Evolutionary conservation across 1,140 invertebrate genomes (phyloP), one percentile per base, ranked within the genome.

Genomic region (Thalassaphorura encarpata): DNA sequence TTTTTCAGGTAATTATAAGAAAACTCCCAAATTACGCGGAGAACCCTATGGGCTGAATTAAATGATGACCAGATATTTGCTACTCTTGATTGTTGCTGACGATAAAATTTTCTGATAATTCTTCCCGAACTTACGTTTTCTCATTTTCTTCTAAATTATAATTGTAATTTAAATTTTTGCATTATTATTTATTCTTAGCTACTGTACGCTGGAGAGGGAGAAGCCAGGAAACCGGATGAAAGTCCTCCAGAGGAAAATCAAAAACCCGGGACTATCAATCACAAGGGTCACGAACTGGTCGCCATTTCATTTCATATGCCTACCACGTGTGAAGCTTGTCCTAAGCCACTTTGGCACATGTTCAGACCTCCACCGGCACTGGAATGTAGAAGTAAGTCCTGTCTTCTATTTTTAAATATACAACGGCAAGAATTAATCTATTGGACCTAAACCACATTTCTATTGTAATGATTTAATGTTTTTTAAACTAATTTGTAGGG

Each of bases 271-370:
- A 84, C 83, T 27, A 79, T 91, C 50, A 77, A 82, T 59, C 81
- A 95, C 69, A 97, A 97, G 76, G 91, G 93, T 2, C 95, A 98
- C 74, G 93, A 97, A 72, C 91, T 99, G 67, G 78, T 97, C 55
- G 85, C 88, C 64, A 92, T 99, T 65, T 91, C 87, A 60, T 99
- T 89, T 75, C 92, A 97, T 73, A 97, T 97, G 82, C 94, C 94
- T 31, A 96, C 95, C 2, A 87, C 87, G 57, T 99, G 95, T 76
- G 95, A 99, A 76, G 85, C 91, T 48, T 99, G 95, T 79, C 83
- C 90, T 29, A 94, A 92, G 71, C 91, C 92, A 65, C 77, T 97
- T 50, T 97, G 92, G 89, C 86, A 96, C 71, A 89, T 97, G 82
- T 87, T 98, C 70, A 83, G 91, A 69, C 94, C 95, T 55, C 94